Evolutionary conservation across 2,797 vertebrate genomes (phyloP).

Genomic region (Limosa lapponica): DNA sequence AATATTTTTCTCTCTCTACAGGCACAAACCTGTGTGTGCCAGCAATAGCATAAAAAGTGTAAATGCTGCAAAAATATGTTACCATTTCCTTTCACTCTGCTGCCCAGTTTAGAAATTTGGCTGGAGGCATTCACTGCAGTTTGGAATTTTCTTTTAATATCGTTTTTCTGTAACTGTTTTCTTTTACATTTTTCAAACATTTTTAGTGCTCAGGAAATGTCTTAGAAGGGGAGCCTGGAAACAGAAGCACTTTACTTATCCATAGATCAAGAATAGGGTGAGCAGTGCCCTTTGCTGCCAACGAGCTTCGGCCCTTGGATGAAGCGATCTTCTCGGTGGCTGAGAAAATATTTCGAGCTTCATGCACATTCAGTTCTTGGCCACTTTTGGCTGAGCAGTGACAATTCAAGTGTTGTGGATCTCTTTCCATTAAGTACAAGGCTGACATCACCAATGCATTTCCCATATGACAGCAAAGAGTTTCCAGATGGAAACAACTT

Average conservation of each 20-base stretch:
- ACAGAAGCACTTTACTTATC: constrained; percentile 42
- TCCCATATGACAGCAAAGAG: constrained; percentile 57
- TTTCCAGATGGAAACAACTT: constrained; percentile 58
- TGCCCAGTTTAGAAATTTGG: constrained; percentile 67
- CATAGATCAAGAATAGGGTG: neutral
- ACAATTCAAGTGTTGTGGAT: neutral
- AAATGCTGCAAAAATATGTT: constrained; percentile 73
- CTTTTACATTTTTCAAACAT: constrained; percentile 63
- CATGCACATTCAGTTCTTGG: constrained; percentile 18
- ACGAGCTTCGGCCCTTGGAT: neutral
- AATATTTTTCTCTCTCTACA: constrained; percentile 51
- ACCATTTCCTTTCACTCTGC: constrained; percentile 64
- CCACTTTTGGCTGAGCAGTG: neutral
- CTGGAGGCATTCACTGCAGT: constrained; percentile 56
- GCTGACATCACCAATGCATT: constrained; percentile 10
- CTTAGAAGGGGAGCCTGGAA: constrained; percentile 45
- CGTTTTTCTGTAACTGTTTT: constrained; percentile 61
- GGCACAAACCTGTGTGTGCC: constrained; percentile 42
- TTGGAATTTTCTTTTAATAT: constrained; percentile 71
- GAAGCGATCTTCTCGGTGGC: neutral
- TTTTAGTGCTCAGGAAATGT: constrained; percentile 59
- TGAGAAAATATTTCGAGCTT: neutral
- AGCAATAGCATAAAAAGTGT: constrained; percentile 72
- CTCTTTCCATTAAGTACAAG: constrained; percentile 10
- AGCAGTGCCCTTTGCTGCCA: neutral